Conservation (phyloP, 2,888 invertebrate genomes). For the Neoscelio sp. region DNA sequence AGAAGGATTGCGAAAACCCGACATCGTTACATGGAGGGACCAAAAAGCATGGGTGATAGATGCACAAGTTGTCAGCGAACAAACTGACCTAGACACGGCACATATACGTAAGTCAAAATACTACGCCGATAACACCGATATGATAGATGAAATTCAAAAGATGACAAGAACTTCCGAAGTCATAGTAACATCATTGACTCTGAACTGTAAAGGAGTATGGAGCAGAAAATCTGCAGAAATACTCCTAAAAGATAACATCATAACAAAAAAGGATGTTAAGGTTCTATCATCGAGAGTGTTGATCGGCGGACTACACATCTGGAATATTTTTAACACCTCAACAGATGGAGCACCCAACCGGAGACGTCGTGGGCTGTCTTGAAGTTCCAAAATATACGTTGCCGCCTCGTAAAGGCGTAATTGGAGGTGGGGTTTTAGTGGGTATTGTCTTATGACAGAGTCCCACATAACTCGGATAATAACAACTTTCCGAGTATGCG, state of each 20-base stretch:
- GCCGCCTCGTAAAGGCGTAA: no score
- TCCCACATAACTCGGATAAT: not conserved
- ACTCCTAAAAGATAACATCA: not conserved
- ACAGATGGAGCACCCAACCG: no score
- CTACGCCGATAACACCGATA: not conserved
- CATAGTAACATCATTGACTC: conserved; percentile 32
- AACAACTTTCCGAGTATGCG: not conserved
- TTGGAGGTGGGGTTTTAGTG: not conserved
- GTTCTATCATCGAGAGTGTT: conserved; percentile 49
- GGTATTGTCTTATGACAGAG: not conserved
- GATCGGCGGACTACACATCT: conserved; percentile 40
- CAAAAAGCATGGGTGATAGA: conserved; percentile 76
- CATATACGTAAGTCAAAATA: not conserved
- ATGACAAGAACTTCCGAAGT: not conserved
- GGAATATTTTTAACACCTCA: conserved; percentile 32
- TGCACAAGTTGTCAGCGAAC: conserved; percentile 69
- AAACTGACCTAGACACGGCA: conserved; percentile 67
- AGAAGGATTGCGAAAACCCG: conserved; percentile 74
- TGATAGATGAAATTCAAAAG: not conserved
- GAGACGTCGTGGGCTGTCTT: no score
- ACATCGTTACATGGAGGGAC: conserved; percentile 73
- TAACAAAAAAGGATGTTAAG: conserved; percentile 43
- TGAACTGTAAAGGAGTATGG: conserved; percentile 66
- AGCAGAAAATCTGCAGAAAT: conserved; percentile 24
- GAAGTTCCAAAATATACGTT: no score